phyloP scores from a whole-genome alignment of 2,797 vertebrate genomes.

The Hephaestus fuliginosus region DNA sequence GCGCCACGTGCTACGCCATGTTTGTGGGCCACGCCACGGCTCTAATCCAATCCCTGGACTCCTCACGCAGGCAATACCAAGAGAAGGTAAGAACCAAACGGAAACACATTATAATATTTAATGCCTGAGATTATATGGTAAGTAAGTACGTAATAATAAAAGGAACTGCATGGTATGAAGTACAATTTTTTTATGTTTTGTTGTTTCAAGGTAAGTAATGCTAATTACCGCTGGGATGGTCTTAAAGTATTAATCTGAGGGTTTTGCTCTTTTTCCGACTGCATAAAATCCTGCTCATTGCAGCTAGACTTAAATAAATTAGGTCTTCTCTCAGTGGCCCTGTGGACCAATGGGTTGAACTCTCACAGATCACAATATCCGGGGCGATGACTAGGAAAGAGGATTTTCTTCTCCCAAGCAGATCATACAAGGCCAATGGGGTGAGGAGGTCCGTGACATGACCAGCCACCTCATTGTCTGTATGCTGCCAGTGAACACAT shows the following conservation, averaged over 20 bases:
- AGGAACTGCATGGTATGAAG: background rate
- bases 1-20: slow-evolving; percentile 98
- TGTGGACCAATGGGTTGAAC: slow-evolving; percentile 54
- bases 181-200: slow-evolving; percentile 32
- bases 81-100: slow-evolving; percentile 91
- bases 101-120: background rate
- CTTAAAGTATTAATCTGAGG: slow-evolving; percentile 43
- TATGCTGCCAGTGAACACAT: slow-evolving; percentile 43
- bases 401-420: slow-evolving; percentile 66
- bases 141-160: background rate
- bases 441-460: slow-evolving; percentile 49
- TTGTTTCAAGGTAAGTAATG: slow-evolving; percentile 54
- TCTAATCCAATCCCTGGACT: slow-evolving; percentile 97
- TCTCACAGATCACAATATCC: slow-evolving; percentile 66
- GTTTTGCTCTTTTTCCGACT: slow-evolving; percentile 49
- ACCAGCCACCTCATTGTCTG: slow-evolving; percentile 51
- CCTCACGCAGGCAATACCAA: slow-evolving; percentile 95
- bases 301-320: slow-evolving; percentile 58
- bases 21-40: slow-evolving; percentile 98
- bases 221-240: slow-evolving; percentile 32
- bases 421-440: slow-evolving; percentile 48
- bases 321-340: slow-evolving; percentile 48
- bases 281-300: slow-evolving; percentile 53
- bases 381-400: slow-evolving; percentile 61
- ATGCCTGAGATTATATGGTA: slow-evolving; percentile 6